Evolutionary conservation across 2,888 invertebrate species (phyloP).

Genomic region (Poecilobothrus nobilitatus): DNA sequence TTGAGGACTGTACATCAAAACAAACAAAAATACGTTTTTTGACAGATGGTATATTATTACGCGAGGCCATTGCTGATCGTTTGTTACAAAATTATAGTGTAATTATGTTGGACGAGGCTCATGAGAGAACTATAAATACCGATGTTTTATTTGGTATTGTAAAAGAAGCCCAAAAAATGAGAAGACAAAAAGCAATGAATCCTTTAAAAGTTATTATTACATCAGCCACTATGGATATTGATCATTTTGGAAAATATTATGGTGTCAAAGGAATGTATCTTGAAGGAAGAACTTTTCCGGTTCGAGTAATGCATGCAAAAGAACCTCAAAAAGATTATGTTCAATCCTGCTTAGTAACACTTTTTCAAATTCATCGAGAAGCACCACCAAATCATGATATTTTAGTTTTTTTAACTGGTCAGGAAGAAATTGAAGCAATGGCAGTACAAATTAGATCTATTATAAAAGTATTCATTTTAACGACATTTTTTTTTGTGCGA

Average conservation of each 20-base stretch:
- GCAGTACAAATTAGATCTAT: slow-evolving; percentile 64
- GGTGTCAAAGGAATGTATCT: slow-evolving; percentile 80
- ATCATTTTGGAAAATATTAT: slow-evolving; percentile 85
- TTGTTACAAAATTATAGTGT: slow-evolving; percentile 68
- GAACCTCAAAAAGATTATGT: slow-evolving; percentile 74
- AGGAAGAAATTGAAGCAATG: slow-evolving; percentile 91
- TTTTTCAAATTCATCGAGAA: slow-evolving; percentile 80
- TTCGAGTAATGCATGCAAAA: slow-evolving; percentile 63
- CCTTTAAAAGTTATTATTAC: slow-evolving; percentile 76
- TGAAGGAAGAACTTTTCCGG: slow-evolving; percentile 79
- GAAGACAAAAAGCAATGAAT: slow-evolving; percentile 48
- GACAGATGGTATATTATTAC: slow-evolving; percentile 88
- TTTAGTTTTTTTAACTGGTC: slow-evolving; percentile 88
- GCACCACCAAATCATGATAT: slow-evolving; percentile 78
- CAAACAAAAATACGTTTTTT: slow-evolving; percentile 81
- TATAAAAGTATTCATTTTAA: slow-evolving; percentile 49
- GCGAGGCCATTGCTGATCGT: slow-evolving; percentile 79
- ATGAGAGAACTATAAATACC: slow-evolving; percentile 89
- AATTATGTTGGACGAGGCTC: slow-evolving; percentile 88
- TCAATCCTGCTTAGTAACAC: slow-evolving; percentile 71
- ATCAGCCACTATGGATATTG: slow-evolving; percentile 96
- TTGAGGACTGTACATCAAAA: slow-evolving; percentile 77
- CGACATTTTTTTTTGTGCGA: too few relatives aligned
- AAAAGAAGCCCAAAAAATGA: slow-evolving; percentile 71
- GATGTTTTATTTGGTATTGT: slow-evolving; percentile 91